Conservation (phyloP, 2,888 invertebrate species). For the Calliscelio sp. region DNA sequence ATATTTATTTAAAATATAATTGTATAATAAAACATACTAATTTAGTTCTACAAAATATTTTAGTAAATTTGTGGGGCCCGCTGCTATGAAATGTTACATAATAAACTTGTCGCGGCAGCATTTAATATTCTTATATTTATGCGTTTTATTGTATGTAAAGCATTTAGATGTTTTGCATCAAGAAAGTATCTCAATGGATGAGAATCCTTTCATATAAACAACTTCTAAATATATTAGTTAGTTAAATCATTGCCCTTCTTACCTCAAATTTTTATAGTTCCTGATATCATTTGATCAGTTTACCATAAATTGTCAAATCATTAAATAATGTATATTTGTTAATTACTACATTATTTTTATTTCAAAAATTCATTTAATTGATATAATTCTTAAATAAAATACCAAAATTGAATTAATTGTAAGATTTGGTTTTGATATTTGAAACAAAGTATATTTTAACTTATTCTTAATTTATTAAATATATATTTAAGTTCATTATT, state of each 20-base stretch:
- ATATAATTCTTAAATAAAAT: no score
- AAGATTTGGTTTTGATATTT: no score
- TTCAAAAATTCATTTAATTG: no score
- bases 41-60: neutral
- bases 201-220: slow-evolving; percentile 73
- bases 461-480: no score
- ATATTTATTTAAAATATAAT: no score
- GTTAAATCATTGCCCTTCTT: slow-evolving; percentile 62
- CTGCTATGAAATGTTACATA: slow-evolving; percentile 79
- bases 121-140: slow-evolving; percentile 69
- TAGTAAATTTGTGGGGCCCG: slow-evolving; percentile 78
- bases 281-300: slow-evolving; percentile 48
- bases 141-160: slow-evolving; percentile 66
- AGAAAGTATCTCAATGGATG: slow-evolving; percentile 80
- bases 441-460: no score
- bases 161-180: slow-evolving; percentile 77
- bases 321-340: no score
- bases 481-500: no score
- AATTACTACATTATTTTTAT: neutral
- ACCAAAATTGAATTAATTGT: no score
- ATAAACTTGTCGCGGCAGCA: slow-evolving; percentile 84
- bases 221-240: slow-evolving; percentile 48
- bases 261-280: slow-evolving; percentile 68
- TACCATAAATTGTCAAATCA: slow-evolving; percentile 5
- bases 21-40: no score